Percentiles rank a stretch among this genome's conserved stretches.
These are phyloP conservation scores for Malurus alboscapulatus DNA, from an alignment of 2,113 vertebrate species.

Conservation along the genomic window DNA sequence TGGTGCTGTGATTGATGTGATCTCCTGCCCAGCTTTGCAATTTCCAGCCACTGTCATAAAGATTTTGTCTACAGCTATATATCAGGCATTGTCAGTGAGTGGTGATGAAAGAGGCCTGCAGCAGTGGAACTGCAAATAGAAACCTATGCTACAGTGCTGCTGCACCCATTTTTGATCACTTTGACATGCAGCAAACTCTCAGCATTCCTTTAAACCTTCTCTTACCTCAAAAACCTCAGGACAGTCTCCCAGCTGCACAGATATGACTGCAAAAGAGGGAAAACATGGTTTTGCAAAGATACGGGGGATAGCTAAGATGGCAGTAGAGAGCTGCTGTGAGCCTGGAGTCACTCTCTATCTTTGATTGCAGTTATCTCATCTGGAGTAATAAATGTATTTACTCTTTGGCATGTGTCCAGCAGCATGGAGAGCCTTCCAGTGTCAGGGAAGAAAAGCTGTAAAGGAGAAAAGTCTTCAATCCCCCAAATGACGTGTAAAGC, in stretches of 20 bases:
- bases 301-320: neutral
- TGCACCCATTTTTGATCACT: neutral
- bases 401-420: neutral
- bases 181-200: neutral
- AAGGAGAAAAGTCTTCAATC: neutral
- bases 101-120: neutral
- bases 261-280: neutral
- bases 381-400: neutral
- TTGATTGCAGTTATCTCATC: neutral
- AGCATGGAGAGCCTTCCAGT: neutral
- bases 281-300: neutral
- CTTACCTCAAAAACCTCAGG: neutral
- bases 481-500: neutral
- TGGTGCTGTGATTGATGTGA: neutral
- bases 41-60: neutral
- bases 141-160: fast-evolving
- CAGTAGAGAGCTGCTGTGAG: neutral
- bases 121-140: neutral
- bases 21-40: neutral
- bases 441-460: neutral
- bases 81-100: neutral
- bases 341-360: neutral
- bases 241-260: neutral
- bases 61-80: neutral
- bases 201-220: neutral